Percentiles rank a stretch among this genome's conserved stretches.
These are phyloP conservation scores for Drosophila monieri DNA, from an alignment of 2,888 invertebrate species.

Conservation along the genomic window DNA sequence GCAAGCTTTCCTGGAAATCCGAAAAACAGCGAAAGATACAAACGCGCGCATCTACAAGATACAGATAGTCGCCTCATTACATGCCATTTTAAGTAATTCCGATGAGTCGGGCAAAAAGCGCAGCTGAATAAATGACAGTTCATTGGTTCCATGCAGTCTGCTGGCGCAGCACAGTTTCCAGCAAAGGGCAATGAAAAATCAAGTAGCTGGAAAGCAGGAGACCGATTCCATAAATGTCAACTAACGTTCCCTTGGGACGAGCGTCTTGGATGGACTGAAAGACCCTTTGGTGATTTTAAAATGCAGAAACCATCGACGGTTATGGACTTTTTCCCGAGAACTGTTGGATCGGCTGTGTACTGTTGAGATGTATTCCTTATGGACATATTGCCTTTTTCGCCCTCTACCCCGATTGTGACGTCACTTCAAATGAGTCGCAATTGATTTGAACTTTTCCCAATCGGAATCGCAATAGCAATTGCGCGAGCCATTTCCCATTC, in stretches of 20 bases:
- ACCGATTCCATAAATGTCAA: constrained; percentile 37
- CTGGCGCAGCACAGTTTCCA: constrained; percentile 18
- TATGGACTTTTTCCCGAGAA: constrained; percentile 46
- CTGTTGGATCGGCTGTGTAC: constrained; percentile 26
- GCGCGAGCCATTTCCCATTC: constrained; percentile 14
- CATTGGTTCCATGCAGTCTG: constrained; percentile 46
- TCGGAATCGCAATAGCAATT: constrained; percentile 16
- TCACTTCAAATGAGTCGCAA: constrained; percentile 36
- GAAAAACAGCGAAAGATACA: constrained; percentile 6
- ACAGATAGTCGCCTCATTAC: constrained; percentile 36
- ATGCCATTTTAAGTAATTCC: constrained; percentile 40
- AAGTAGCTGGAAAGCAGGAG: constrained; percentile 15
- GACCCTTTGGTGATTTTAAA: constrained; percentile 46
- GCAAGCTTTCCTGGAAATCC: constrained; percentile 28
- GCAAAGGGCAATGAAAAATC: constrained; percentile 16
- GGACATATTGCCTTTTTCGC: constrained; percentile 22
- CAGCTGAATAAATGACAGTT: constrained; percentile 35
- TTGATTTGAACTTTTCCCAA: constrained; percentile 30
- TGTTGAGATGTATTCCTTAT: constrained; percentile 22
- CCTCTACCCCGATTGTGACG: constrained; percentile 20
- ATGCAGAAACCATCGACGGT: constrained; percentile 41
- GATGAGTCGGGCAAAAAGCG: constrained; percentile 13
- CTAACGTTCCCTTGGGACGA: constrained; percentile 48
- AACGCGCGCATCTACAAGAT: constrained; percentile 13
- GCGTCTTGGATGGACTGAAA: constrained; percentile 20